Conservation (phyloP, 2,113 vertebrate species). For the Heterochromis multidens region DNA sequence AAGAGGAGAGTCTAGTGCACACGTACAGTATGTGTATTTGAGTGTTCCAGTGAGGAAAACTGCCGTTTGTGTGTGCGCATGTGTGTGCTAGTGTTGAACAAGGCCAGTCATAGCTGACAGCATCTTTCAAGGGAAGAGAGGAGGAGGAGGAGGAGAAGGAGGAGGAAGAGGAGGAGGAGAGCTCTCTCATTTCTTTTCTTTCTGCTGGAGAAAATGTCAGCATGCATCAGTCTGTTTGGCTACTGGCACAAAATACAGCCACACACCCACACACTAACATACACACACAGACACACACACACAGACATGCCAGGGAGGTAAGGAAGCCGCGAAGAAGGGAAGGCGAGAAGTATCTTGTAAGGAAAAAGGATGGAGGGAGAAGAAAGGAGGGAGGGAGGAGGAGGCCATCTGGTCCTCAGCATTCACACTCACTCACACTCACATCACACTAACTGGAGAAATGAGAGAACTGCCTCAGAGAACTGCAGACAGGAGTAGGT, state of each 20-base stretch:
- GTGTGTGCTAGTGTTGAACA: neutral
- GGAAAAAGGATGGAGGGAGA: constrained; percentile 21
- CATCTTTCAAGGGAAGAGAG: constrained; percentile 43
- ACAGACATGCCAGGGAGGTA: constrained; percentile 44
- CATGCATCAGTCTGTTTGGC: constrained; percentile 63
- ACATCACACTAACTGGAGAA: constrained; percentile 16
- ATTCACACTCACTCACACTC: constrained; percentile 33
- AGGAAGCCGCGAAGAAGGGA: constrained; percentile 53
- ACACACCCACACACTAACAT: constrained; percentile 43
- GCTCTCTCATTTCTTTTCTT: constrained; percentile 29
- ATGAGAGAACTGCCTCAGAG: constrained; percentile 22
- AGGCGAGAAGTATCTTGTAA: constrained; percentile 53
- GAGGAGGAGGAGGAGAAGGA: neutral
- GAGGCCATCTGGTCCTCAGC: constrained; percentile 65
- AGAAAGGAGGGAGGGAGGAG: constrained; percentile 22
- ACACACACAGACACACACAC: constrained; percentile 21
- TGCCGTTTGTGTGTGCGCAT: neutral
- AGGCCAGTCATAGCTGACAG: constrained; percentile 62
- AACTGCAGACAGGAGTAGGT: constrained; percentile 30
- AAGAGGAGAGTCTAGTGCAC: neutral
- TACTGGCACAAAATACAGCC: constrained; percentile 57
- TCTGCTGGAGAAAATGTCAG: constrained; percentile 63
- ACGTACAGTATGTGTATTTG: neutral
- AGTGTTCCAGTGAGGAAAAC: neutral
- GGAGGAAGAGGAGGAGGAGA: neutral